Base-by-base conservation (phyloP, 2,113 vertebrate genomes). In the Tachycineta bicolor region DNA sequence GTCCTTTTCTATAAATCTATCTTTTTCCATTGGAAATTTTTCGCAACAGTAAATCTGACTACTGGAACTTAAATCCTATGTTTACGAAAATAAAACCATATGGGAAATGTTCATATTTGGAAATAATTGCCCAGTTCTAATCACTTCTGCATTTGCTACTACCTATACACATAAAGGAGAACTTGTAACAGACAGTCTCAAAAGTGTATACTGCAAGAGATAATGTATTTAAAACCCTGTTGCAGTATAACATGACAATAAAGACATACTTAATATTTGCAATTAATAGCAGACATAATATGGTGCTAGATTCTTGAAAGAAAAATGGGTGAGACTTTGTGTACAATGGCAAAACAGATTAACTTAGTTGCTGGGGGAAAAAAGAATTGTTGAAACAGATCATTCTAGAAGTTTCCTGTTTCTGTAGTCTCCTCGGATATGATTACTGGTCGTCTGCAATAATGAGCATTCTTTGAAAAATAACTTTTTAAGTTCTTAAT, bases 211-310 rank as follows among this genome's bases (percentile, higher is more conserved):
- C 25, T 75, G 55, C 26, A 59, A 81, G 2, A 88, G 31, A 53
- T 13, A 74, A 41, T 55, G 9, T 59, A 58, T 94, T 93, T 97
- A 60, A 94, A 88, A 91, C 23, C 56, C 83, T 77, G 21, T 83
- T 93, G 21, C 23, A 62, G 13, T 14, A 33, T 79, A 87, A 65
- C 34, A 24, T 56, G 25, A 56, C 11, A 75, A 55, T 50, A 70
- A 94, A 89, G 17, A 13, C 28, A 60, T 76, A 43, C 1, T 29
- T 87, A 55, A 64, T 82, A 90, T 94, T 71, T 93, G 31, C 44
- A 50, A 41, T 44, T 80, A 89, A 63, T 33, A 89, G 25, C n/a
- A 80, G 26, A 76, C 39, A 88, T 60, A 68, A 93, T 75, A 28
- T 47, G 26, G 14, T 43, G 14, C 26, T 58, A 44, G 24, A 25